Evolutionary conservation across 2,113 vertebrate species (phyloP).

Genomic region (Suncus etruscus): DNA sequence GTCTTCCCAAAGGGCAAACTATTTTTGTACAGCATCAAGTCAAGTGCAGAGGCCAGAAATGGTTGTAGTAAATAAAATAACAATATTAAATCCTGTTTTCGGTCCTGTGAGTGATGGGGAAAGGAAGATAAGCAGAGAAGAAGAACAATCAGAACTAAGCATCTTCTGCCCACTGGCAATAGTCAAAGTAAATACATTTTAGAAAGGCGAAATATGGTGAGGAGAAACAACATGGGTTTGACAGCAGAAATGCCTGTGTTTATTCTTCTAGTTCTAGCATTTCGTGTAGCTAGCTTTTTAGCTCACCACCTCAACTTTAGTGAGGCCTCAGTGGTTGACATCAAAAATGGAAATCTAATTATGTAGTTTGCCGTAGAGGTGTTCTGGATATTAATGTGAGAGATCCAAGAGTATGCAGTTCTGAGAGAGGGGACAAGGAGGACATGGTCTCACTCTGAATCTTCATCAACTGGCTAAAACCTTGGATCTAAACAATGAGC

Average conservation of each 20-base stretch:
- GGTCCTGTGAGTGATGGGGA: slow-evolving; percentile 77
- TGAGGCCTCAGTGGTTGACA: background rate
- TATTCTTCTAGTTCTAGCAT: fast-evolving
- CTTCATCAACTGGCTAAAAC: no score
- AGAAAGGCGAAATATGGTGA: background rate
- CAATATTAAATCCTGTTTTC: slow-evolving; percentile 78
- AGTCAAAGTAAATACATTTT: slow-evolving; percentile 45
- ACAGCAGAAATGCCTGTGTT: background rate
- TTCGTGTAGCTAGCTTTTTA: slow-evolving; percentile 20
- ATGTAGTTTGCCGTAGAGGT: background rate
- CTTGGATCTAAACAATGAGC: no score
- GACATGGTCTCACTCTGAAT: no score
- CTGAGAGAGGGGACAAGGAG: no score
- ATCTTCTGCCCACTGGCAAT: slow-evolving; percentile 67
- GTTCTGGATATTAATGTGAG: background rate
- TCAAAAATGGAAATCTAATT: background rate
- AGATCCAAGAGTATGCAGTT: background rate
- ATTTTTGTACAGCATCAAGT: slow-evolving; percentile 57
- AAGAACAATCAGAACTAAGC: slow-evolving; percentile 57
- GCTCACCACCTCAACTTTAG: background rate
- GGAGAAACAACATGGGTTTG: background rate
- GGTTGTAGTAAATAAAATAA: slow-evolving; percentile 81
- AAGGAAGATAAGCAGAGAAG: slow-evolving; percentile 70
- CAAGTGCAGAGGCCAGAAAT: slow-evolving; percentile 67
- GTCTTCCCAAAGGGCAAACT: slow-evolving; percentile 74